Evolutionary conservation across 2,888 invertebrate species (phyloP), one percentile per base, ranked within the genome.

Genomic region (Eugnorisma glareosa): DNA sequence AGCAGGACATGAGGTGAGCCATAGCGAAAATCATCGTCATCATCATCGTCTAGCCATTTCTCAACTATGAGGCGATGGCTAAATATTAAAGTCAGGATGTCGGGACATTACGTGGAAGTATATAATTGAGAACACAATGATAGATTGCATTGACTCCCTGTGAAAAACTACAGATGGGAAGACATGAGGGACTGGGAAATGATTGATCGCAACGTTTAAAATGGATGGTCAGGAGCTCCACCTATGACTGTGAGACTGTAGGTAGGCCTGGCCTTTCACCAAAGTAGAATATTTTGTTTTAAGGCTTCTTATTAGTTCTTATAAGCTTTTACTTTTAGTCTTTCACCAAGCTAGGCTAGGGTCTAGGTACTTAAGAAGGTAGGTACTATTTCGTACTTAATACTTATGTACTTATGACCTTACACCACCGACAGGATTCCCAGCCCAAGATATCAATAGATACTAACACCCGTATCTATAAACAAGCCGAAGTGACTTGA

Each of bases 391-490:
- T 24, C 11, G 61, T n/a, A n/a, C n/a, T n/a, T n/a, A n/a, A n/a
- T n/a, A n/a, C n/a, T n/a, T n/a, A n/a, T n/a, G n/a, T n/a, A n/a
- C n/a, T n/a, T n/a, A n/a, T n/a, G n/a, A n/a, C 40, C 0, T 37
- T 10, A 21, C 18, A 48, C 21, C 18, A 13, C 3, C 48, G 59
- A 31, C 45, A 64, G 35, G 63, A 54, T 28, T 48, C 45, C 11
- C 31, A 21, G 24, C 28, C n/a, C 4, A 59, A 79, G 59, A 72
- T 75, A 69, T 28, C 24, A 48, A 48, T 2, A 79, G 59, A 72
- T 75, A 69, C 35, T 28, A 48, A 48, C 8, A 48, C 48, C 48
- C 48, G 48, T 48, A 21, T 2, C 45, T 21, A 24, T 8, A 48
- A 48, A 24, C 8, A 48, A 48, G 48, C 8, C 3, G 21, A 48